Base-by-base conservation (phyloP, 2,888 invertebrate species). In the Galerucella calmariensis region DNA sequence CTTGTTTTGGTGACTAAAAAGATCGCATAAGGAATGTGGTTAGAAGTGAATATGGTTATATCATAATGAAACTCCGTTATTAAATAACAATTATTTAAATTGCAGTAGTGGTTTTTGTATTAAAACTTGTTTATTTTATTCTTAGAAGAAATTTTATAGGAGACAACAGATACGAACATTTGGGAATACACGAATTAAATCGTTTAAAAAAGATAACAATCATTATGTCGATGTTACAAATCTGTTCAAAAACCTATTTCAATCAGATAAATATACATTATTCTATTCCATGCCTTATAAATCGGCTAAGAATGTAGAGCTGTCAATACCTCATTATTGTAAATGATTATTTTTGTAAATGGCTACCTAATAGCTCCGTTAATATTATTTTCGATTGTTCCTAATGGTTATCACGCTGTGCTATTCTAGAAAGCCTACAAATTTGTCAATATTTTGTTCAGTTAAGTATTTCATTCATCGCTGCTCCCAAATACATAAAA, bases 41-140 rank as follows among this genome's bases (percentile, higher is more conserved):
- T 75, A 20, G 46, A 27, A 58, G 59, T 67, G 53, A 62, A 75
- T 67, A 75, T 62, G 72, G 72, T 63, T 68, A 66, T 75, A 58
- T 72, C 65, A 65, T 69, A 72, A 75, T 72, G 72, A 72, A 75
- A 75, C 65, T 24, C 61, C 58, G 56, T 63, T 63, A 68, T 75
- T 72, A 75, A 75, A 75, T 75, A 75, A 68, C 75, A 69, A 75
- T 75, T 75, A 75, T 72, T 56, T 65, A 63, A 66, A 75, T 72
- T 61, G 58, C 71, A n/a, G n/a, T 35, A 41, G 27, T 70, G 8
- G 35, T 9, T 51, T 67, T 62, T 44, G 48, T 67, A 59, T 58
- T 48, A 63, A 46, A 67, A 61, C 61, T 72, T 44, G 56, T 72
- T 56, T 10, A 44, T 58, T 9, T 16, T 20, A 56, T 16, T 56